These are phyloP conservation scores for Antheraea assamensis DNA, from an alignment of 2,888 invertebrate species.

Conservation along the genomic window DNA sequence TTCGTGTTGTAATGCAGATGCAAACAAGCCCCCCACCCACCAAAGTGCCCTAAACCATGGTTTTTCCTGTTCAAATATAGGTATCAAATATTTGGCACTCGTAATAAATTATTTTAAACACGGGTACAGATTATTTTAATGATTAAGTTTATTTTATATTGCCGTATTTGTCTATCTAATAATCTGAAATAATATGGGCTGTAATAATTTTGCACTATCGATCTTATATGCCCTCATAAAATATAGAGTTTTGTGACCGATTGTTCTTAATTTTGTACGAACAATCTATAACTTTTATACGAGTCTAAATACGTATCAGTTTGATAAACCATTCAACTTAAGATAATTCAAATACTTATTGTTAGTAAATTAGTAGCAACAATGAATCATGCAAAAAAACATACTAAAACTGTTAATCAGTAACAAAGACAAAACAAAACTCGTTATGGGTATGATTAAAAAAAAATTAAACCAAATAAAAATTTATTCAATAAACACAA, in stretches of 20 bases:
- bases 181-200: background rate
- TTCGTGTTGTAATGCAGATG: background rate
- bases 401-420: background rate
- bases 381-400: slow-evolving; percentile 4
- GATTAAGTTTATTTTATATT: background rate
- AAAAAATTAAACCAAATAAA: background rate
- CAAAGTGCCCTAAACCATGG: background rate
- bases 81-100: background rate
- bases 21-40: background rate
- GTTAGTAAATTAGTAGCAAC: slow-evolving; percentile 2
- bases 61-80: background rate
- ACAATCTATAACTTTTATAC: background rate
- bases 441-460: background rate
- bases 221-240: background rate
- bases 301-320: background rate
- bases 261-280: background rate
- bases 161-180: background rate
- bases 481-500: slow-evolving; percentile 6
- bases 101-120: background rate
- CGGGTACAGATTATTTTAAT: background rate
- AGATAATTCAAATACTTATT: background rate
- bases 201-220: background rate
- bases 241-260: background rate
- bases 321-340: background rate
- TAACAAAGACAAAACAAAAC: background rate